Base-by-base conservation (phyloP, 2,113 vertebrate species). In the Alligator mississippiensis region DNA sequence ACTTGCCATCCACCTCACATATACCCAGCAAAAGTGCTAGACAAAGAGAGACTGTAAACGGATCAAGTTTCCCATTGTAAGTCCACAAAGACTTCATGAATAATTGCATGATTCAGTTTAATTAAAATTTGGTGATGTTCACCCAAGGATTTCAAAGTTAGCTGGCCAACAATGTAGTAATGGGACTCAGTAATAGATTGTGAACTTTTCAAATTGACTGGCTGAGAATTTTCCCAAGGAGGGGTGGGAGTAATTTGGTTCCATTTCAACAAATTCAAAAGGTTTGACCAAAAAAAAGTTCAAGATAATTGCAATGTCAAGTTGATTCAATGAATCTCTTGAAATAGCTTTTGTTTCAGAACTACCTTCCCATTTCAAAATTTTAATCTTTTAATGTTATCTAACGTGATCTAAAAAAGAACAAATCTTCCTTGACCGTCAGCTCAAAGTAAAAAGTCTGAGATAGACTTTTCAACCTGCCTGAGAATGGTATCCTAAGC, bases 61-160 rank as follows among this genome's bases (percentile, higher is more conserved):
- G 57, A 82, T 25, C 85, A 1, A 63, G 85, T 80, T 92, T 95
- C 59, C 92, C 76, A 78, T 68, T 95, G 62, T 84, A 86, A 80
- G 6, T 4, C 66, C 24, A 88, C 66, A 91, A 89, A 93, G n/a
- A 90, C 47, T 88, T 91, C 8, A 79, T 38, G 72, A 92, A 6
- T 66, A 90, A 88, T 8, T 77, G 87, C 55, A 75, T 21, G 70
- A 80, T 9, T 84, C 47, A 77, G 58, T 85, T 90, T 76, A 77
- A 60, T 82, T 78, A 75, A 93, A 93, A 85, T 75, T 77, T 84
- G 58, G 79, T 55, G 75, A 84, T 66, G 85, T 75, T 59, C 87
- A 61, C 55, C 13, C 82, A 88, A 90, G 81, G 58, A 54, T 34
- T 88, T 66, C 78, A 84, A 93, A 84, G 72, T 24, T 88, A 92